Conservation (phyloP, 1,140 invertebrate genomes). For the Anadara kagoshimensis region DNA sequence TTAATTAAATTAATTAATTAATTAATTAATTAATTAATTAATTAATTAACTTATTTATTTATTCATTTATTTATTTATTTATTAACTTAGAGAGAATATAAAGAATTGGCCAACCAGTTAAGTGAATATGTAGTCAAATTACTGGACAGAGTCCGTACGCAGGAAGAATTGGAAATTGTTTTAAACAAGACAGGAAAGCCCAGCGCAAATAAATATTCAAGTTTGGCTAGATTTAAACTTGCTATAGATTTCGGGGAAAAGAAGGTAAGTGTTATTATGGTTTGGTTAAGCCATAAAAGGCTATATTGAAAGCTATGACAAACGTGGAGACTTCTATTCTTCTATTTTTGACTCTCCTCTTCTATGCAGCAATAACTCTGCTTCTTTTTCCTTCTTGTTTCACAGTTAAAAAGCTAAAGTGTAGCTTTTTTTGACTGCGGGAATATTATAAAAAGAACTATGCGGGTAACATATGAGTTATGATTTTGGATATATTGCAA, state of each 20-base stretch:
- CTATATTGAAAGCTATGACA: too few species aligned
- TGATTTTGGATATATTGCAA: too few species aligned
- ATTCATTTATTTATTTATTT: not conserved
- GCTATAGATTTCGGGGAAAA: conserved; percentile 71
- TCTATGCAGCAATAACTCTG: too few species aligned
- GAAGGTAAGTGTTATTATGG: conserved; percentile 55
- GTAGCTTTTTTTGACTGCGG: too few species aligned
- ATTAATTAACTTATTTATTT: not conserved
- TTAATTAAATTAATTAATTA: too few species aligned
- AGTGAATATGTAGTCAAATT: conserved; percentile 73
- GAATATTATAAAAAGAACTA: too few species aligned
- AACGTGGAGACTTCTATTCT: too few species aligned
- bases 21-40: not conserved
- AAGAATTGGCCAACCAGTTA: conserved; percentile 75
- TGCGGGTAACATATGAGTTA: too few species aligned
- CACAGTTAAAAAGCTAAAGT: too few species aligned
- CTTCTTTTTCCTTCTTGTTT: too few species aligned
- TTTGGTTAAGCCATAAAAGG: too few species aligned
- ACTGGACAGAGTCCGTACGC: conserved; percentile 67
- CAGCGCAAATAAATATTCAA: conserved; percentile 61
- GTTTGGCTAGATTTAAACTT: conserved; percentile 70
- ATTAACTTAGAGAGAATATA: conserved; percentile 74
- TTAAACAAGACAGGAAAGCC: conserved; percentile 67
- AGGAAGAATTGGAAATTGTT: conserved; percentile 69
- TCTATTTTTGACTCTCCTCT: too few species aligned